These are phyloP conservation scores for Gallinago stenura DNA, from an alignment of 2,797 vertebrate genomes.

Conservation along the genomic window DNA sequence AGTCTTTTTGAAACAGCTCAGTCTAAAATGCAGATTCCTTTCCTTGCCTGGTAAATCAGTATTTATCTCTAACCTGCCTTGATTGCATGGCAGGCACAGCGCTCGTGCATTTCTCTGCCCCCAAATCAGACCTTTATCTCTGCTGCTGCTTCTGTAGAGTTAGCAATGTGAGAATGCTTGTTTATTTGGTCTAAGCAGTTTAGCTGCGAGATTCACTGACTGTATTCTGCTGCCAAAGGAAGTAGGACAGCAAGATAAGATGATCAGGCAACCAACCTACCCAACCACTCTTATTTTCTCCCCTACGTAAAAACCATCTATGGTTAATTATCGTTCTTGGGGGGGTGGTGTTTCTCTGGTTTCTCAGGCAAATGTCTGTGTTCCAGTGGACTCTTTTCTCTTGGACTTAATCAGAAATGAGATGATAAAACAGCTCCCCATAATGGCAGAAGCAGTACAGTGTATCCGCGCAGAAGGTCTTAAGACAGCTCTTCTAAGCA, in stretches of 20 bases:
- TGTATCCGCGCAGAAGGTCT: slow-evolving; percentile 80
- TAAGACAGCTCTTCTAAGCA: slow-evolving; percentile 83
- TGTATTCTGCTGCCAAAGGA: neutral
- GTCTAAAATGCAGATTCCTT: neutral
- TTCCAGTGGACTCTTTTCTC: slow-evolving; percentile 80
- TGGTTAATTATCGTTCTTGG: neutral
- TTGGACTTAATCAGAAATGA: slow-evolving; percentile 72
- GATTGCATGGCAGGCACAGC: neutral
- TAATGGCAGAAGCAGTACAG: slow-evolving; percentile 82
- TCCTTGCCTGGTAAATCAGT: neutral
- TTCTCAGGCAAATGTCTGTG: slow-evolving; percentile 73
- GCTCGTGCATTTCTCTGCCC: neutral
- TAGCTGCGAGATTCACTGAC: neutral
- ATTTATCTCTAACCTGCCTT: neutral
- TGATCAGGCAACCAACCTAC: neutral
- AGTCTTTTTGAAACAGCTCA: neutral
- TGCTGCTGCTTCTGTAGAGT: neutral
- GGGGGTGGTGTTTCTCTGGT: neutral
- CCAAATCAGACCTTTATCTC: neutral
- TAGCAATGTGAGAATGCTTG: neutral
- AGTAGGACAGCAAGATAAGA: neutral
- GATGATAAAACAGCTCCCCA: slow-evolving; percentile 75
- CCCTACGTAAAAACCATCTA: neutral
- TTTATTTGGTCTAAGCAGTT: neutral
- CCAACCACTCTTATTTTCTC: neutral